Evolutionary conservation across 2,113 vertebrate species (phyloP).

Genomic region (Nerophis ophidion): DNA sequence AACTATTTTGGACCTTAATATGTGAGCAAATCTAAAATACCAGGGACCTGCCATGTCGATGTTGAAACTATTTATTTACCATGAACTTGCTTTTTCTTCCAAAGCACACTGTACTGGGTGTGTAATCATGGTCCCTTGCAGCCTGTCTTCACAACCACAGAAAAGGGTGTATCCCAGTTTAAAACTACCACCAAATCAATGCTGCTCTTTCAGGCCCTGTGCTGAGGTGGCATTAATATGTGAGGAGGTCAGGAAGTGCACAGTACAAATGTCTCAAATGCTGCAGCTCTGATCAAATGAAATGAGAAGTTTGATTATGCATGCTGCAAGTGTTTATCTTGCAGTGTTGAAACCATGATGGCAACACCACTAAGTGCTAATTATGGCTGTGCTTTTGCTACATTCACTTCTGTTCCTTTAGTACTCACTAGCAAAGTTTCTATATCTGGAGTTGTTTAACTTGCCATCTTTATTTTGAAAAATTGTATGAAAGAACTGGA

Average conservation of each 20-base stretch:
- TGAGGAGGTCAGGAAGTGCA: constrained; percentile 4
- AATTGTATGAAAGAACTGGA: no score
- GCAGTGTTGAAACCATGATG: neutral
- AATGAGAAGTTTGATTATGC: constrained; percentile 4
- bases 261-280: constrained; percentile 9
- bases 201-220: constrained; percentile 18
- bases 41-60: neutral
- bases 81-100: neutral
- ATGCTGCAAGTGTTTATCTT: neutral
- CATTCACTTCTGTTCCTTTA: no score
- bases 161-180: constrained; percentile 19
- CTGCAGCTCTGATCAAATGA: constrained; percentile 5
- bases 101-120: constrained; percentile 9
- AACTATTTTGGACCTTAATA: no score
- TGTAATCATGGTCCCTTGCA: constrained; percentile 13
- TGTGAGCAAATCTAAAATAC: neutral
- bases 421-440: neutral
- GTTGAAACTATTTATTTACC: constrained; percentile 14
- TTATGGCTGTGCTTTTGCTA: neutral
- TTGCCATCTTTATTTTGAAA: no score
- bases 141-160: constrained; percentile 24
- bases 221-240: constrained; percentile 42
- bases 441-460: constrained; percentile 4
- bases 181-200: constrained; percentile 22
- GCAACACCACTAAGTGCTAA: neutral